Conservation (phyloP, 2,113 vertebrate genomes). For the Pelodiscus sinensis region DNA sequence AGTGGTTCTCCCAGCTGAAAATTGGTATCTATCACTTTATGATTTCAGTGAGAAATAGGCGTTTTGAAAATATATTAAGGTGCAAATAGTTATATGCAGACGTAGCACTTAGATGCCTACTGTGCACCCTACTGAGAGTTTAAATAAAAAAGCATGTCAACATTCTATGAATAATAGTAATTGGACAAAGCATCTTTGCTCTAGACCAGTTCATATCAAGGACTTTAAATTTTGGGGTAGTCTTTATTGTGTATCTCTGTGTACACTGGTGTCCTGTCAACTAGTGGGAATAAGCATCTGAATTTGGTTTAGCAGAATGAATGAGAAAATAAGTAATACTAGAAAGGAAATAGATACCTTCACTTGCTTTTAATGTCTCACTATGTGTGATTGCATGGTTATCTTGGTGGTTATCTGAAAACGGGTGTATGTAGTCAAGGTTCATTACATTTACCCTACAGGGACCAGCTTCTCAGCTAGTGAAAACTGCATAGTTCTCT, state of each 20-base stretch:
- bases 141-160: background rate
- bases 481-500: background rate
- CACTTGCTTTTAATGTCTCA: background rate
- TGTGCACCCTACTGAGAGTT: background rate
- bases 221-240: accelerated
- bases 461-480: background rate
- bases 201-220: accelerated
- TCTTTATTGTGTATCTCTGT: background rate
- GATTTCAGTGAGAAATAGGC: background rate
- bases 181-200: background rate
- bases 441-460: background rate
- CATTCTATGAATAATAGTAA: background rate
- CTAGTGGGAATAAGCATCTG: background rate
- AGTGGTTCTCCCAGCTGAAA: constrained; percentile 19
- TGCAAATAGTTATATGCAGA: background rate
- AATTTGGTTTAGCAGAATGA: background rate
- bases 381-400: background rate
- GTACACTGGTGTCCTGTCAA: background rate
- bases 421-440: background rate
- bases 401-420: background rate
- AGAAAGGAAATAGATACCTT: background rate
- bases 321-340: background rate
- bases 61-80: background rate
- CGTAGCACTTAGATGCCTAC: background rate
- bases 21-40: background rate